Conservation (phyloP, 2,797 vertebrate genomes). For the Lutjanus campechanus region DNA sequence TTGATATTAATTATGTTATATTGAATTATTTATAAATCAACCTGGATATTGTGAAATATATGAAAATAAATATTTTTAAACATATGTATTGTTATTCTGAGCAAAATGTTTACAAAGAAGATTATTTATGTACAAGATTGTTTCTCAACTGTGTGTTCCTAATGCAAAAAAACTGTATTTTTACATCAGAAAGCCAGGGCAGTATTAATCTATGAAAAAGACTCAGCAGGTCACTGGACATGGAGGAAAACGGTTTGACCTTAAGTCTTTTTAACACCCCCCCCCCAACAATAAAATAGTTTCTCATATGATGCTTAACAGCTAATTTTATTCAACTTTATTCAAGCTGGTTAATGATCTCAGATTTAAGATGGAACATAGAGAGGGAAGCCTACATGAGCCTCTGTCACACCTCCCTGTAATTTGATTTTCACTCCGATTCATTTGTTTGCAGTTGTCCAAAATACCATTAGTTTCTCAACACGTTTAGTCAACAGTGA, state of each 20-base stretch:
- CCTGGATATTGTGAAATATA: constrained; percentile 82
- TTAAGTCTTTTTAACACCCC: background rate
- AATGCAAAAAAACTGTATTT: background rate
- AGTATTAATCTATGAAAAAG: background rate
- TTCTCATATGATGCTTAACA: background rate
- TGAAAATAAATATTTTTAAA: constrained; percentile 86
- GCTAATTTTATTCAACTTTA: background rate
- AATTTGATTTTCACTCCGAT: background rate
- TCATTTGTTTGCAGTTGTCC: background rate
- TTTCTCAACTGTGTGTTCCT: constrained; percentile 11
- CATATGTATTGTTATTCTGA: constrained; percentile 57
- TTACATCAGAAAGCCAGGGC: background rate
- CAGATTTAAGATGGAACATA: background rate
- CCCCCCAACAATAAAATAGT: background rate
- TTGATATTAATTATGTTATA: constrained; percentile 79
- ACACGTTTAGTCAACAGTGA: background rate
- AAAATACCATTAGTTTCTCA: background rate
- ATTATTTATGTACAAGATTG: constrained; percentile 1
- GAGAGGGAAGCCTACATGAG: background rate
- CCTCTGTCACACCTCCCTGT: background rate
- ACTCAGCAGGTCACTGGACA: background rate
- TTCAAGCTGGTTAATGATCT: background rate
- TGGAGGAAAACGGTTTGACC: background rate
- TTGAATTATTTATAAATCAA: constrained; percentile 82
- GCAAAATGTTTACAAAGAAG: constrained; percentile 28